Evolutionary conservation across 1,140 invertebrate species (phyloP), one percentile per base, ranked within the genome.

Genomic region (Achatina immaculata): DNA sequence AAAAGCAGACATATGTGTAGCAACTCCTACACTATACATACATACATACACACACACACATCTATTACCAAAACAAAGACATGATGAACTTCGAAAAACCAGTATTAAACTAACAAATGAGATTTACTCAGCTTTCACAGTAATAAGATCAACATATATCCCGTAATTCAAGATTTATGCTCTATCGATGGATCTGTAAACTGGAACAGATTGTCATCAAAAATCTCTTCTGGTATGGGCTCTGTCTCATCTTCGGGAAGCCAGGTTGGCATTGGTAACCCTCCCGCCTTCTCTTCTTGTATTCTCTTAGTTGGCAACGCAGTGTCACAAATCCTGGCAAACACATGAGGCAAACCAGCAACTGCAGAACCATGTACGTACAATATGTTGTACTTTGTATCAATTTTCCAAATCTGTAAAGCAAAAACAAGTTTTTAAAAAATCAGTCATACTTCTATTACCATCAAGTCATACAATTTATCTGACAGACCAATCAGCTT

Each of bases 331-430:
- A 99, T 92, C 84, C 95, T 94, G 24, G 96, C 94, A 85, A 95
- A 94, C n/a, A 93, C 93, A 88, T 96, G 95, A 0, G 93, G 94
- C 85, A 94, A 94, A 16, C 98, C 97, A 55, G 97, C 95, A 82
- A 98, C 93, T 43, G 92, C 93, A 14, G 93, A 93, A n/a, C 96
- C 97, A 83, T 93, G 90, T 16, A 98, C 94, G 93, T 95, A 99
- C 34, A 99, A 92, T 0, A 99, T 94, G 93, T 99, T 98, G 88
- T 97, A 95, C 89, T 97, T 96, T 21, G 95, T 96, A 90, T 99
- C 98, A 55, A 99, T 96, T 83, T 97, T 93, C 90, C 95, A 93
- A 85, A 99, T 95, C 94, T 95, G 86, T 38, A 42, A 55, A 72
- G n/a, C n/a, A n/a, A 75, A 28, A 75, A n/a, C n/a, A n/a, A n/a